These are phyloP conservation scores for Diplodus puntazzo DNA, from an alignment of 2,797 vertebrate species.

Conservation along the genomic window DNA sequence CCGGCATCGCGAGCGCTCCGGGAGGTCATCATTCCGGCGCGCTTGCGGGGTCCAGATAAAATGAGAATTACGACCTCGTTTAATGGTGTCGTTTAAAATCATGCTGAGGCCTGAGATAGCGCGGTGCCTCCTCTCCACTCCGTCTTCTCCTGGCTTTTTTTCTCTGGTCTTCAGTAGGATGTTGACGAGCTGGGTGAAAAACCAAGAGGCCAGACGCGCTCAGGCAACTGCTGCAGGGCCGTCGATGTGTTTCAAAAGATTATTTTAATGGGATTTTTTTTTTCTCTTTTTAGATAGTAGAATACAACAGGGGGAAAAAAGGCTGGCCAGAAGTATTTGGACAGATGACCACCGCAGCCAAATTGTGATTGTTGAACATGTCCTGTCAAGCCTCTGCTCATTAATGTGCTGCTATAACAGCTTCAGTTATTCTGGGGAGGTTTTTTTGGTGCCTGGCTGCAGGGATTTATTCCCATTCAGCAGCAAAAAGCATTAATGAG, in stretches of 20 bases:
- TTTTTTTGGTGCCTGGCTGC: neutral
- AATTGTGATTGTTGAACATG: neutral
- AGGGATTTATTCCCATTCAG: neutral
- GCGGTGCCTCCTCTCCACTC: constrained; percentile 22
- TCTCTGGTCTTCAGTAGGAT: constrained; percentile 12
- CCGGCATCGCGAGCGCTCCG: constrained; percentile 32
- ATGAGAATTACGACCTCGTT: constrained; percentile 71
- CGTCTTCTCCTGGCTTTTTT: constrained; percentile 14
- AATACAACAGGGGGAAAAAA: neutral
- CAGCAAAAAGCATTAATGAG: neutral
- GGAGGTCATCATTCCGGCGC: constrained; percentile 54
- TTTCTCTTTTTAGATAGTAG: neutral
- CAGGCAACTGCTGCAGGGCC: constrained; percentile 9
- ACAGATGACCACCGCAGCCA: neutral
- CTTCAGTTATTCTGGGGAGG: neutral
- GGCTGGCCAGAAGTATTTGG: neutral
- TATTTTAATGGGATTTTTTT: constrained; percentile 11
- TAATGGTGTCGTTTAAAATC: constrained; percentile 76
- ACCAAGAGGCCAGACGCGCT: constrained; percentile 2
- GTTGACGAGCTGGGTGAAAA: constrained; percentile 35
- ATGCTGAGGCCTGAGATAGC: constrained; percentile 59
- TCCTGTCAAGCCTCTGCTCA: neutral
- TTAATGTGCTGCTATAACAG: neutral
- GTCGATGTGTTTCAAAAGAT: constrained; percentile 3
- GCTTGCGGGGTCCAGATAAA: constrained; percentile 57